Percentiles rank a stretch among this genome's conserved stretches.
Conservation (phyloP, 2,888 invertebrate species). For the Poecilus cupreus region DNA sequence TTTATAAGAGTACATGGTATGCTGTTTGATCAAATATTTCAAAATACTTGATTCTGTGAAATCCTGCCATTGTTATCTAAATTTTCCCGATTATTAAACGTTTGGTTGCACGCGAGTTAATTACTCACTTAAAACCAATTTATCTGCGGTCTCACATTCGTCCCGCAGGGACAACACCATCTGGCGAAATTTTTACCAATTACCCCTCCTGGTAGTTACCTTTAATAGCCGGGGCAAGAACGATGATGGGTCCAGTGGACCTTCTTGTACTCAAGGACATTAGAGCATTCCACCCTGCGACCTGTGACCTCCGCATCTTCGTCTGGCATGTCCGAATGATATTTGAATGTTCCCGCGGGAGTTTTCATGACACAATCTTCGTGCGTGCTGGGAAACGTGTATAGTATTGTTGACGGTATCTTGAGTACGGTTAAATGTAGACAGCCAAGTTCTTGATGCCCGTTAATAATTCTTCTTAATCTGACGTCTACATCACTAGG, state of each 20-base stretch:
- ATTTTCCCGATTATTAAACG: too few relatives aligned
- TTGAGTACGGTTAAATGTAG: slow-evolving; percentile 5
- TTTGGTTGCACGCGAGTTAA: too few relatives aligned
- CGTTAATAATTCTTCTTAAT: slow-evolving; percentile 33
- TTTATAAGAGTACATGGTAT: too few relatives aligned
- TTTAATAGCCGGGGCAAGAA: background rate
- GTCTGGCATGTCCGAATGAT: background rate
- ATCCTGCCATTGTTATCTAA: too few relatives aligned
- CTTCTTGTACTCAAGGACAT: slow-evolving; percentile 10
- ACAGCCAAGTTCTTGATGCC: slow-evolving; percentile 2
- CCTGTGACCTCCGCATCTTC: background rate
- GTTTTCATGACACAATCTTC: slow-evolving; percentile 12
- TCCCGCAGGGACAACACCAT: background rate
- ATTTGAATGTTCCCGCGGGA: slow-evolving; percentile 34
- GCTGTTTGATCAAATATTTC: too few relatives aligned
- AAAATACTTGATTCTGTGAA: too few relatives aligned
- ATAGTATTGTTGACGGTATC: slow-evolving; percentile 22
- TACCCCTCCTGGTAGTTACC: background rate
- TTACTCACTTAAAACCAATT: too few relatives aligned
- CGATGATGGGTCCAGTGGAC: background rate
- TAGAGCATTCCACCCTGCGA: background rate
- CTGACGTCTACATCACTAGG: background rate
- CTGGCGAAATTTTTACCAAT: background rate
- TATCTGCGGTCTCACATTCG: background rate
- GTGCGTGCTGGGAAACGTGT: slow-evolving; percentile 5